Evolutionary conservation across 2,113 vertebrate species (phyloP), one percentile per base, ranked within the genome.

Genomic region (Hippocampus guttulatus): DNA sequence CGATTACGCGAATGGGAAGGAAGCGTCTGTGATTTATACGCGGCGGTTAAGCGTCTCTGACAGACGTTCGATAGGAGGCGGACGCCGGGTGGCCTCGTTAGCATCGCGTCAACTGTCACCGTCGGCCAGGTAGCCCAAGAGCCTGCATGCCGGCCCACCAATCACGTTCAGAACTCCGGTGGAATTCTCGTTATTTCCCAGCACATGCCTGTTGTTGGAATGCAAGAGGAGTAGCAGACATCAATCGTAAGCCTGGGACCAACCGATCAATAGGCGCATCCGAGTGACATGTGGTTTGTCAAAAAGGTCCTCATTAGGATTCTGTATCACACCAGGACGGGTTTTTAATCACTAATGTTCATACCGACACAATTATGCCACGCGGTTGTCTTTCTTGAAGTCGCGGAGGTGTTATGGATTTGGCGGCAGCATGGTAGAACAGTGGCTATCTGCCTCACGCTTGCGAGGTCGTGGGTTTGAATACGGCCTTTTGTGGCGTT

Each of bases 111-210:
- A 51, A 16, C 45, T 23, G 15, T 33, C 43, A 9, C 6, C 1
- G 25, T 33, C 27, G 15, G 45, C 43, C 43, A 49, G 41, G 64
- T 47, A 18, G 23, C 75, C 75, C 80, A 79, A 81, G 68, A 78
- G 80, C 72, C 85, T 80, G 77, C 79, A 27, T 79, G 78, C 62
- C 64, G 75, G 90, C 80, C 84, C 75, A 87, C 90, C 86, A 89
- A 91, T 92, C 90, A 90, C 82, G 76, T 73, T 68, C 80, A 86
- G 86, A 87, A 84, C 83, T 73, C 81, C 81, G 80, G 75, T 82
- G 88, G 88, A 90, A 86, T 78, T 91, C 89, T 89, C 1, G 89
- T 89, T 88, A 90, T 83, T 76, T 83, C 71, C 82, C 86, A 88
- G 90, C 88, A 82, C 82, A 80, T 75, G 76, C 81, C 85, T 84